These are phyloP conservation scores for Scomberomorus guttatus DNA, from an alignment of 2,797 vertebrate species.

Conservation along the genomic window DNA sequence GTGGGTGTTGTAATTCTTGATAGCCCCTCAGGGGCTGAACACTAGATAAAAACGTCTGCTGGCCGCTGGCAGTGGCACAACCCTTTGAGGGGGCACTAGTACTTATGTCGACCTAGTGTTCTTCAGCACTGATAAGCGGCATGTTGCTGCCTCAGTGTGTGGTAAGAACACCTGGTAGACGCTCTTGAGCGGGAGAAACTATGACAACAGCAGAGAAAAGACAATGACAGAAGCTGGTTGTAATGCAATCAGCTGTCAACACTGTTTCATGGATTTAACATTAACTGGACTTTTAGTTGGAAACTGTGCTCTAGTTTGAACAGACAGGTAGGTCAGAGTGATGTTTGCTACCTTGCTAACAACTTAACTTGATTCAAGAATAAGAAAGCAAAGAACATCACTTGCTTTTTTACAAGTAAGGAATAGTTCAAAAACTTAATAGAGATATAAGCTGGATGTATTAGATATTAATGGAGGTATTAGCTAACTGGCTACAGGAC, in stretches of 20 bases:
- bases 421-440: not conserved
- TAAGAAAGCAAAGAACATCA: not conserved
- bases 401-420: not conserved
- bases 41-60: slow-evolving; percentile 60
- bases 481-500: not conserved
- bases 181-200: not conserved
- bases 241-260: not conserved
- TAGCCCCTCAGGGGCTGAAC: slow-evolving; percentile 53
- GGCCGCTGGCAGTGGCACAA: slow-evolving; percentile 48
- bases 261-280: not conserved
- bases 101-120: slow-evolving; percentile 22
- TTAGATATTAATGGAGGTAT: not conserved
- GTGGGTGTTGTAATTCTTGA: slow-evolving; percentile 69
- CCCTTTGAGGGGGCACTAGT: slow-evolving; percentile 63
- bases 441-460: not conserved
- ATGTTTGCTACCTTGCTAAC: not conserved
- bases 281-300: not conserved
- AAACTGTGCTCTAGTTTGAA: not conserved
- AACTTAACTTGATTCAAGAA: not conserved
- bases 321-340: not conserved
- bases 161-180: slow-evolving; percentile 53
- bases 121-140: slow-evolving; percentile 36
- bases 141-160: slow-evolving; percentile 35
- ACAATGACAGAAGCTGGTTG: not conserved
- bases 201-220: slow-evolving; percentile 7